Evolutionary conservation across 2,797 vertebrate species (phyloP).

Genomic region (Spinus pinus): DNA sequence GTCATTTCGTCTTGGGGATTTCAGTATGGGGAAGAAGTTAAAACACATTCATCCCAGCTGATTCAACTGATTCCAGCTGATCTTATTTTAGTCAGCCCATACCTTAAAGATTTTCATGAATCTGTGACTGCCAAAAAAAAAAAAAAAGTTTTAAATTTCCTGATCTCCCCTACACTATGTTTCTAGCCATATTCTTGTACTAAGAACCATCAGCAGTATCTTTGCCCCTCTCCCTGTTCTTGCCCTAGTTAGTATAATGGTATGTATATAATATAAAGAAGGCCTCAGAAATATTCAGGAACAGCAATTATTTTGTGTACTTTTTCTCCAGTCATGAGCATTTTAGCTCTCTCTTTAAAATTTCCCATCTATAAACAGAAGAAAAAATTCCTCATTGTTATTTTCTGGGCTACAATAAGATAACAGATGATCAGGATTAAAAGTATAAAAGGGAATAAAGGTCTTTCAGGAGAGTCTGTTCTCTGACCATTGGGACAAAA

Average conservation of each 20-base stretch:
- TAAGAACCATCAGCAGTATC: neutral
- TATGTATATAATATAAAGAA: neutral
- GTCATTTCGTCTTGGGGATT: neutral
- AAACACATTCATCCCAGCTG: neutral
- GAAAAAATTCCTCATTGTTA: neutral
- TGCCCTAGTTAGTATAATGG: fast-evolving
- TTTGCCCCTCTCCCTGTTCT: neutral
- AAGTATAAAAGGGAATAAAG: neutral
- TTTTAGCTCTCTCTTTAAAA: neutral
- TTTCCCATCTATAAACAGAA: neutral
- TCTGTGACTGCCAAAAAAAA: neutral
- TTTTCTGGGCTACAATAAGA: neutral
- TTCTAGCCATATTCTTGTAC: neutral
- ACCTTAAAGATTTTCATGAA: neutral
- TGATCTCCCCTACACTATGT: neutral
- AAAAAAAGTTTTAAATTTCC: neutral
- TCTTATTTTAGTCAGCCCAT: neutral
- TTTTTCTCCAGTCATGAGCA: neutral
- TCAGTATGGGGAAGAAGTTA: neutral
- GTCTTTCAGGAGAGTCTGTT: neutral
- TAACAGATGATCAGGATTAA: neutral
- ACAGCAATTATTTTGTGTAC: neutral
- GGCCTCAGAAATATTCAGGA: neutral
- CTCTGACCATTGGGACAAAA: neutral
- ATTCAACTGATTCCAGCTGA: neutral